phyloP scores from a whole-genome alignment of 2,797 vertebrate genomes.

The Sarcoramphus papa region DNA sequence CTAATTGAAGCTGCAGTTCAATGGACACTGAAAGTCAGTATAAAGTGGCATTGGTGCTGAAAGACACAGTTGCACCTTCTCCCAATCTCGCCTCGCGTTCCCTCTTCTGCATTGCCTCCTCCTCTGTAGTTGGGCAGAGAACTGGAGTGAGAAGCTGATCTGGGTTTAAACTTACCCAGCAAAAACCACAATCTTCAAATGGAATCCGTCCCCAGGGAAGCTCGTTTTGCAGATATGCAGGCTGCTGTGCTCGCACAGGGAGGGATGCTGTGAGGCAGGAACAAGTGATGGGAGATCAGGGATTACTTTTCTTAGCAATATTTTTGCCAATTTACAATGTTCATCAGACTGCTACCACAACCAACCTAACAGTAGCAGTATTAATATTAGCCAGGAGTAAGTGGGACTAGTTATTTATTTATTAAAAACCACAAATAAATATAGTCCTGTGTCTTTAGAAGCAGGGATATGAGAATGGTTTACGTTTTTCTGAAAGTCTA shows the following conservation, averaged over 20 bases:
- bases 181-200: background rate
- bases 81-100: accelerated
- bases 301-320: background rate
- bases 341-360: background rate
- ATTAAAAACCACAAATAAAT: background rate
- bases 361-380: background rate
- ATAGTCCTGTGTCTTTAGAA: background rate
- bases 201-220: background rate
- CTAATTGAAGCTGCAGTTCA: background rate
- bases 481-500: background rate
- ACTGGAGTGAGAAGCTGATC: background rate
- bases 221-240: background rate
- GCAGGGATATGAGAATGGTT: background rate
- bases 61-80: background rate
- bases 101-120: background rate
- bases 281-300: background rate
- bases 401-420: background rate
- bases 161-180: background rate
- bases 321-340: background rate
- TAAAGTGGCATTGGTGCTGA: background rate
- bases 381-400: background rate
- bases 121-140: background rate
- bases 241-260: background rate
- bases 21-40: background rate
- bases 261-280: background rate